Percentiles rank a stretch among this genome's conserved stretches.
Evolutionary conservation across 2,113 vertebrate species (phyloP).

Genomic region (Colius striatus): DNA sequence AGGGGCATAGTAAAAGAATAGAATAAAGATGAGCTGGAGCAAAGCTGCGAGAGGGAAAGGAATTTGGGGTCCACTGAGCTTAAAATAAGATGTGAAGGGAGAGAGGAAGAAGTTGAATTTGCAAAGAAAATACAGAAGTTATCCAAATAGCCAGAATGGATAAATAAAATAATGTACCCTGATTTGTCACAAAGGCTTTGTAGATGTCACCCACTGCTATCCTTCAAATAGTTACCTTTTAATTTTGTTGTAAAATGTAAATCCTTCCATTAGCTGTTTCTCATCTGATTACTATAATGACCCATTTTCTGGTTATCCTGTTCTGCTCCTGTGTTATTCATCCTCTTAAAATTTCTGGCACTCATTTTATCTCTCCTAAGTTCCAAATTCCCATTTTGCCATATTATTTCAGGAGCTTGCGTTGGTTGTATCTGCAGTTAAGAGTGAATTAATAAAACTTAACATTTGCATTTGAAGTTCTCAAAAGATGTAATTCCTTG

Average conservation of each 20-base stretch:
- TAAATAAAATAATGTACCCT: neutral
- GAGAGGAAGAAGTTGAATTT: neutral
- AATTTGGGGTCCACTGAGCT: neutral
- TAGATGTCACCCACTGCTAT: neutral
- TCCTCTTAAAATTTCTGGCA: constrained; percentile 13
- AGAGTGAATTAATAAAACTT: neutral
- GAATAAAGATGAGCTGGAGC: neutral
- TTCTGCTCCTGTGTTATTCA: constrained; percentile 17
- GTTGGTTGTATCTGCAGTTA: neutral
- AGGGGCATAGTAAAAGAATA: neutral
- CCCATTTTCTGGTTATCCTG: constrained; percentile 11
- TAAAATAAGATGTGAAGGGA: neutral
- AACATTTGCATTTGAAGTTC: constrained; percentile 10
- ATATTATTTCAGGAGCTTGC: constrained; percentile 14
- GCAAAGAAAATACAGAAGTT: neutral
- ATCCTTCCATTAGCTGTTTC: constrained; percentile 4
- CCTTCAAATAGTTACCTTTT: neutral
- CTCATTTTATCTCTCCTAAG: neutral
- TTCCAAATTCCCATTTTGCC: constrained; percentile 33
- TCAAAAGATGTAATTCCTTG: neutral
- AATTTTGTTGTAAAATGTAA: constrained; percentile 17
- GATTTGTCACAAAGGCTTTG: neutral
- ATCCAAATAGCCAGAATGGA: neutral
- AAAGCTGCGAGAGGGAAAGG: neutral
- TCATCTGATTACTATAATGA: constrained; percentile 30